Evolutionary conservation across 2,113 vertebrate species (phyloP).

Genomic region (Clarias magur): DNA sequence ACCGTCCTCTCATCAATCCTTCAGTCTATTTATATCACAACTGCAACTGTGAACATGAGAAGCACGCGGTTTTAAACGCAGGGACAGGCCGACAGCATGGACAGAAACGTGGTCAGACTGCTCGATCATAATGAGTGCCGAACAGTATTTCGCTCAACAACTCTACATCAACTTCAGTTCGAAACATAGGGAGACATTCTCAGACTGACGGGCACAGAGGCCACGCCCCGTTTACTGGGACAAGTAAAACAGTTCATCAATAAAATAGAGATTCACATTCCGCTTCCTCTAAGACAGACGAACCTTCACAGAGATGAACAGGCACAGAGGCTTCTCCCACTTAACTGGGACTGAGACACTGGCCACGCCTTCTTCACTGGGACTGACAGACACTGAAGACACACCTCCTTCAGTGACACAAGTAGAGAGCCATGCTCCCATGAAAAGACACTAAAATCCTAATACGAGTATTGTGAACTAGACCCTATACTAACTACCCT

Average conservation of each 20-base stretch:
- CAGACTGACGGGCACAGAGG: neutral
- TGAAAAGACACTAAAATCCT: neutral
- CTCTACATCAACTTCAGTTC: neutral
- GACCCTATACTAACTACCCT: neutral
- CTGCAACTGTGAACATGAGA: neutral
- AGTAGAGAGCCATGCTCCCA: neutral
- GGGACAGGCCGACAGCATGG: neutral
- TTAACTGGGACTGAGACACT: neutral
- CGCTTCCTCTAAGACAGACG: neutral
- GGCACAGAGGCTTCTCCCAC: neutral
- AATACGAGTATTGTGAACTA: neutral
- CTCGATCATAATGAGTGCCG: neutral
- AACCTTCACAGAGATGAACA: neutral
- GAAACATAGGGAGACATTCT: too few relatives aligned
- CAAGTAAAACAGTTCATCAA: neutral
- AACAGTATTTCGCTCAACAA: neutral
- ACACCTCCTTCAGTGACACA: neutral
- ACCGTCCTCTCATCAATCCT: slow-evolving; percentile 18
- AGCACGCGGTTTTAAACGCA: neutral
- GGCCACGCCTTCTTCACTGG: neutral
- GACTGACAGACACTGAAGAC: neutral
- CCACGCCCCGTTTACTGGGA: neutral
- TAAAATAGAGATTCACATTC: neutral
- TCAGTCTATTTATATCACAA: neutral
- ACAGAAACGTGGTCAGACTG: neutral